phyloP scores from a whole-genome alignment of 2,797 vertebrate genomes.

The Cynodonichthys magdalenae region DNA sequence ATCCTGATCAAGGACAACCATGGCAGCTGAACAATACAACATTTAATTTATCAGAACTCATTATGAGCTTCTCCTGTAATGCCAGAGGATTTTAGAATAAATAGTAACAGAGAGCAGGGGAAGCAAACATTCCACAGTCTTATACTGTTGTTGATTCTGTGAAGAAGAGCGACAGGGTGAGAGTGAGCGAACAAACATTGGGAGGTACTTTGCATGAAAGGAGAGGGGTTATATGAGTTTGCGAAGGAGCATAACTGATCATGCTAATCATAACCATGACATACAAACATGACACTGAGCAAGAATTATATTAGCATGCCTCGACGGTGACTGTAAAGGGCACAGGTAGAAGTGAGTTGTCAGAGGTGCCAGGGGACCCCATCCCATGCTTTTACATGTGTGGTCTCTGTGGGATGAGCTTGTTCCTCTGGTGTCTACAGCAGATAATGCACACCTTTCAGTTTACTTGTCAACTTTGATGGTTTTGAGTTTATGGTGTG shows the following conservation, averaged over 20 bases:
- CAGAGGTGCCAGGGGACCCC: slow-evolving; percentile 45
- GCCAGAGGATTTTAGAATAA: slow-evolving; percentile 77
- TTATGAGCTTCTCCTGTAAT: slow-evolving; percentile 79
- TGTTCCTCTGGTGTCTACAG: slow-evolving; percentile 49
- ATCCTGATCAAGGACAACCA: slow-evolving; percentile 90
- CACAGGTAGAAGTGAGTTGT: slow-evolving; percentile 61
- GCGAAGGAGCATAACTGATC: slow-evolving; percentile 60
- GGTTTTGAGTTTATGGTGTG: slow-evolving; percentile 58
- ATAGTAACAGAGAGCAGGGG: slow-evolving; percentile 72
- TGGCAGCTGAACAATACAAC: slow-evolving; percentile 83
- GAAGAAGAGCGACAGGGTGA: slow-evolving; percentile 44
- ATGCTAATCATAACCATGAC: slow-evolving; percentile 74
- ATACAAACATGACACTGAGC: slow-evolving; percentile 74
- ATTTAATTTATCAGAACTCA: slow-evolving; percentile 85
- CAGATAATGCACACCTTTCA: slow-evolving; percentile 70
- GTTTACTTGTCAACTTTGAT: slow-evolving; percentile 66
- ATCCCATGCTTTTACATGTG: slow-evolving; percentile 38
- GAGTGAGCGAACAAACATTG: slow-evolving; percentile 13
- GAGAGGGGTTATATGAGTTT: slow-evolving; percentile 13
- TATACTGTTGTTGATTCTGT: slow-evolving; percentile 73
- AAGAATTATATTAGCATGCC: slow-evolving; percentile 61
- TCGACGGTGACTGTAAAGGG: slow-evolving; percentile 59
- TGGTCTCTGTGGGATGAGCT: slow-evolving; percentile 30
- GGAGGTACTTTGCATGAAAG: slow-evolving; percentile 22
- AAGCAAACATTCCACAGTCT: slow-evolving; percentile 74